Evolutionary conservation across 2,113 vertebrate species (phyloP), one percentile per base, ranked within the genome.

Genomic region (Tachysurus fulvidraco): DNA sequence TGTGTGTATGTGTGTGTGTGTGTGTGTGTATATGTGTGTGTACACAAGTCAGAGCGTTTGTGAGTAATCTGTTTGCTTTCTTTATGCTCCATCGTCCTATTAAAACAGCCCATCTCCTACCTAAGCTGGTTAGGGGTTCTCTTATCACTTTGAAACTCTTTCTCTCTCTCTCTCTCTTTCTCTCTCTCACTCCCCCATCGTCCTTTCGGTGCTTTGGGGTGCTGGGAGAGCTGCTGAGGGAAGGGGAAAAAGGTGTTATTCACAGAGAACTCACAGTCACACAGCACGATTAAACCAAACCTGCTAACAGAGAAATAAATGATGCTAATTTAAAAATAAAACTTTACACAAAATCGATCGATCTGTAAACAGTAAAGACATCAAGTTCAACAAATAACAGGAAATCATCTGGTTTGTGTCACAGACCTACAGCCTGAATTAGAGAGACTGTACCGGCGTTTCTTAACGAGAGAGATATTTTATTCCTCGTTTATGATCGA

Each of bases 71-170:
- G 90, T 90, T 91, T 88, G 85, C 91, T 91, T 92, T 92, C 89
- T 36, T 80, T 36, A 57, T 5, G 54, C 92, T 94, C 90, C 91
- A 92, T 92, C 92, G 93, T 94, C 92, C 91, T 94, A 93, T 92
- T 95, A 94, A 95, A 96, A 95, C 94, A 95, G 93, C 95, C 95
- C 95, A 94, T 95, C 94, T 95, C 95, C 95, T 96, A 96, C 95
- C 95, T 95, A 96, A 95, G 95, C 94, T 94, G 95, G 95, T 95
- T 90, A 94, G 91, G 93, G 94, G 94, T 93, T 95, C 94, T 92
- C 94, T 95, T 95, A 96, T 95, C 93, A 95, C 91, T 95, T 93
- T 95, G 86, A 89, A 94, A 96, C 94, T 94, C 94, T 95, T 94
- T 94, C 94, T 83, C 93, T 41, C 30, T 36, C 28, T 14, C 65